Conservation (phyloP, 2,797 vertebrate genomes). For the Glyptemys insculpta region DNA sequence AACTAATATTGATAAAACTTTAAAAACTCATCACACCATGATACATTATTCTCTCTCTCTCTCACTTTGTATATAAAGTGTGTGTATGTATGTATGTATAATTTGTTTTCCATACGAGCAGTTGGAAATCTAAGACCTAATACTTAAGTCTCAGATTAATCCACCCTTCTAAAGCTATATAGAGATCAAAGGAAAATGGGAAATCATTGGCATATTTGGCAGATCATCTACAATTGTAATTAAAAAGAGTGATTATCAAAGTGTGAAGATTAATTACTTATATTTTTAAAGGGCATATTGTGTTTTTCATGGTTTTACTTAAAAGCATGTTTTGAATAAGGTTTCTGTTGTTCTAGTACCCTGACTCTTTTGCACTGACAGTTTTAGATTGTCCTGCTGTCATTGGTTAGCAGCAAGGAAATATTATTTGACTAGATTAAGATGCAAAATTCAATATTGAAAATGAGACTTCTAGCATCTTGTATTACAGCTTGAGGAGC, state of each 20-base stretch:
- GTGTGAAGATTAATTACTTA: constrained; percentile 10
- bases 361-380: neutral
- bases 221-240: neutral
- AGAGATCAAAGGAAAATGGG: neutral
- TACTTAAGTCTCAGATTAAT: neutral
- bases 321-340: constrained; percentile 33
- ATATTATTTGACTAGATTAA: constrained; percentile 50
- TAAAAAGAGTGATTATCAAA: constrained; percentile 7
- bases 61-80: neutral
- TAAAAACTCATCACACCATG: rapidly evolving
- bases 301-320: constrained; percentile 2
- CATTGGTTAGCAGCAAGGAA: constrained; percentile 6
- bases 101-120: neutral
- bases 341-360: constrained; percentile 32
- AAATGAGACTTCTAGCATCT: neutral
- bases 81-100: neutral
- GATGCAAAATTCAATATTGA: neutral
- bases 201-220: constrained; percentile 1
- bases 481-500: neutral
- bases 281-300: neutral
- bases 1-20: neutral
- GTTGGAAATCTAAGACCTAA: neutral
- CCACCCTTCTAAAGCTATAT: neutral
- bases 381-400: constrained; percentile 25
- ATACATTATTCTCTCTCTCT: neutral